phyloP scores from a whole-genome alignment of 2,113 vertebrate genomes.

The Apus apus region DNA sequence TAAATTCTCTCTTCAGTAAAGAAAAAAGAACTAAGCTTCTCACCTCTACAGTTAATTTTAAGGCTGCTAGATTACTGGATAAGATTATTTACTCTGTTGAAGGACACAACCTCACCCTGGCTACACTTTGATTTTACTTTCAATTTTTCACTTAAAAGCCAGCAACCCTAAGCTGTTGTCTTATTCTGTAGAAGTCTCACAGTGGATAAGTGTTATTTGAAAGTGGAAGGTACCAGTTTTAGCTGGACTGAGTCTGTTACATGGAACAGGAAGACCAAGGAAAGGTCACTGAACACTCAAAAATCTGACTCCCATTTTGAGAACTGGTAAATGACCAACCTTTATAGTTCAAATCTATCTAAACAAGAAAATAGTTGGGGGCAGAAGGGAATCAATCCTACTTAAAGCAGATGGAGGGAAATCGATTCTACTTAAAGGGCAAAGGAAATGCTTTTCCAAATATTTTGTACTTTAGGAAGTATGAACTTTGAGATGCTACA shows the following conservation, averaged over 20 bases:
- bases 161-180: not conserved
- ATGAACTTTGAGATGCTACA: not conserved
- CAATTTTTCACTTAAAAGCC: not conserved
- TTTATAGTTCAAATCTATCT: not conserved
- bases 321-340: not conserved
- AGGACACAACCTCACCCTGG: not conserved
- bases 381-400: not conserved
- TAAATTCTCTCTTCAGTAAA: not conserved
- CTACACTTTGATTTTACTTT: not conserved
- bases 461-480: not conserved
- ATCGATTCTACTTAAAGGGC: not conserved
- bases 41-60: not conserved
- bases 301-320: not conserved
- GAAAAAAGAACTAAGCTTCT: not conserved
- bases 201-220: rapidly evolving
- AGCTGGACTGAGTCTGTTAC: not conserved
- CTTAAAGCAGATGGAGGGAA: not conserved
- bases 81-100: not conserved
- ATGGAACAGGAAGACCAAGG: not conserved
- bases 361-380: not conserved
- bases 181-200: not conserved
- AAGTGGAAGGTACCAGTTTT: not conserved
- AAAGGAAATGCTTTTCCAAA: not conserved
- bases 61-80: not conserved
- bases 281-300: not conserved